These are phyloP conservation scores for Arvicanthis niloticus DNA, from an alignment of 2,113 vertebrate genomes.

Conservation along the genomic window DNA sequence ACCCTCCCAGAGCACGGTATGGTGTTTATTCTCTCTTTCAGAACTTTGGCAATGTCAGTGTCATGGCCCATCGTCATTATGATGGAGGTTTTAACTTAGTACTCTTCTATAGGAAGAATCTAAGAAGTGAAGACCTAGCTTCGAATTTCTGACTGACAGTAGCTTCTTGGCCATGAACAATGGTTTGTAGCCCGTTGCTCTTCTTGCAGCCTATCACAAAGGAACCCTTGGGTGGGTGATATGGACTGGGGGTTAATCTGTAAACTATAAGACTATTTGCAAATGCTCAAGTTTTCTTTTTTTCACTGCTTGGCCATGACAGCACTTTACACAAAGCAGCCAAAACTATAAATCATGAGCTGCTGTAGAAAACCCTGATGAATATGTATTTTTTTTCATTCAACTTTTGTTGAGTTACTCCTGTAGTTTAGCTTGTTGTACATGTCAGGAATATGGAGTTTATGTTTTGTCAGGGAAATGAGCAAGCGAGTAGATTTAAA, in stretches of 20 bases:
- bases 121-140: background rate
- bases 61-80: background rate
- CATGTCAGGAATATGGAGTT: background rate
- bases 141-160: background rate
- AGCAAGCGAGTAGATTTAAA: background rate
- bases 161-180: background rate
- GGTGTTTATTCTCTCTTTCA: conserved; percentile 55
- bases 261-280: background rate
- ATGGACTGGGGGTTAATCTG: background rate
- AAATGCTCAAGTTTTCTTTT: background rate
- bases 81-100: background rate
- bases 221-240: background rate
- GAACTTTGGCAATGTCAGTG: background rate
- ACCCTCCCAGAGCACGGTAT: conserved; percentile 68
- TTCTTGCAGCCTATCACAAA: background rate
- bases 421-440: background rate
- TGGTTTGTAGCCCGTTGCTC: background rate
- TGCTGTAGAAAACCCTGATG: background rate
- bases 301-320: background rate
- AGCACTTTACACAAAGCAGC: background rate
- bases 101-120: conserved; percentile 4
- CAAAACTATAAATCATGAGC: background rate
- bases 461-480: background rate
- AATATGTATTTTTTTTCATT: background rate
- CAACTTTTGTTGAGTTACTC: background rate